Base-by-base conservation (phyloP, 2,113 vertebrate genomes). In the Hippocampus barbouri region DNA sequence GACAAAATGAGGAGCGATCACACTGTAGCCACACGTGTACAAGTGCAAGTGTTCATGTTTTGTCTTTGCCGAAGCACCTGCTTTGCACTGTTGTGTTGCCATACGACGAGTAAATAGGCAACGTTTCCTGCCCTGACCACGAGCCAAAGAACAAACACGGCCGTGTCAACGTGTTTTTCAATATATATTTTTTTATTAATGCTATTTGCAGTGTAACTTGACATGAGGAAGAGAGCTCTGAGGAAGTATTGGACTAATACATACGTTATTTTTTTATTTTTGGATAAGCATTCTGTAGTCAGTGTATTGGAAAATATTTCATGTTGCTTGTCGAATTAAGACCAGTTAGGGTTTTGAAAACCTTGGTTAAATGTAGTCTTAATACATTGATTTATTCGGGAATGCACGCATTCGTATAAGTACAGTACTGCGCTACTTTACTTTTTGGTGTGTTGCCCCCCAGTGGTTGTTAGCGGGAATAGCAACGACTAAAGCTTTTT, bases 1-100 rank as follows among this genome's bases (percentile, higher is more conserved):
- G 75, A 81, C 83, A 75, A 38, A 78, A 80, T 25, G 66, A 81
- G 62, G 43, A 6, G 64, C 27, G 79, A 68, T 78, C 72, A 86
- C 59, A 75, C 18, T 2, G 23, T 66, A 66, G 41, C 34, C n/a
- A 62, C 61, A 62, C 6, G 1, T 21, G 6, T 8, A 10, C 30
- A 11, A 21, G 38, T 41, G 15, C n/a, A 27, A 27, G 11, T 27
- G 25, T 10, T 18, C 59, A 61, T 21, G 30, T 21, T 62, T 23
- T 59, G 14, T 38, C 3, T 38, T 62, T 40, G 21, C 18, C 21
- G 2, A 0, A 54, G 53, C 8, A 10, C 53, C 21, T 54, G 8
- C 21, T 10, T 21, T 21, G 21, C 53, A 63, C 18, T 63, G 61
- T 16, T 34, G 25, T 62, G 16, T 61, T 61, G 27, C 8, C 27